Base-by-base conservation (phyloP, 2,888 invertebrate species). In the Cataglyphis cursor region DNA sequence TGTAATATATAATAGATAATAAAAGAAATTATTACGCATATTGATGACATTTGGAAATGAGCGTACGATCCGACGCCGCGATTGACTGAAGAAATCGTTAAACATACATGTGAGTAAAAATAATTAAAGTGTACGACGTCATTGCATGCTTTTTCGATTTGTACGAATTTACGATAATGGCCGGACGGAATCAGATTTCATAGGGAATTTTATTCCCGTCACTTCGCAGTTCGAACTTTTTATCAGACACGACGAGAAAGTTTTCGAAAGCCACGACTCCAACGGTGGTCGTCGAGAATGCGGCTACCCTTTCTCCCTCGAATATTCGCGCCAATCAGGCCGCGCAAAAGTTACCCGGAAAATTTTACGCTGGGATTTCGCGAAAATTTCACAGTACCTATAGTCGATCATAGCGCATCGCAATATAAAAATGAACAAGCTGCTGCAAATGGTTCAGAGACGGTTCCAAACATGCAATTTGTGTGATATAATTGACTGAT, bases 111-210 rank as follows among this genome's bases (percentile, higher is more conserved):
- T 81, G 82, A 51, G 12, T 21, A 4, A 51, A 51, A n/a, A 2
- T 15, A 48, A 18, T 18, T 48, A 18, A 18, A 18, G 85, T 87
- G 83, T 88, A 89, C 85, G 85, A 61, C 31, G 75, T 41, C 51
- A 48, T 72, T 75, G 64, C 70, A 41, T 48, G 76, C 82, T 81
- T 81, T 81, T 87, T 86, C 88, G 87, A 73, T 82, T 73, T 68
- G 85, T 18, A 74, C 66, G 86, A 89, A 89, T 89, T 87, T 82
- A 84, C 83, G 83, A 83, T 88, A 87, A 89, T 84, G 81, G 85
- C 84, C 59, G 76, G 74, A 73, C 59, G 84, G 85, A 85, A 88
- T 89, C 88, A 87, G 87, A 89, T 88, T 89, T 89, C 85, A 87
- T 84, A 83, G 85, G 82, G 75, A 87, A 89, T 88, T 89, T 88